Conservation (phyloP, 1,140 invertebrate species). For the Temnothorax curvispinosus region DNA sequence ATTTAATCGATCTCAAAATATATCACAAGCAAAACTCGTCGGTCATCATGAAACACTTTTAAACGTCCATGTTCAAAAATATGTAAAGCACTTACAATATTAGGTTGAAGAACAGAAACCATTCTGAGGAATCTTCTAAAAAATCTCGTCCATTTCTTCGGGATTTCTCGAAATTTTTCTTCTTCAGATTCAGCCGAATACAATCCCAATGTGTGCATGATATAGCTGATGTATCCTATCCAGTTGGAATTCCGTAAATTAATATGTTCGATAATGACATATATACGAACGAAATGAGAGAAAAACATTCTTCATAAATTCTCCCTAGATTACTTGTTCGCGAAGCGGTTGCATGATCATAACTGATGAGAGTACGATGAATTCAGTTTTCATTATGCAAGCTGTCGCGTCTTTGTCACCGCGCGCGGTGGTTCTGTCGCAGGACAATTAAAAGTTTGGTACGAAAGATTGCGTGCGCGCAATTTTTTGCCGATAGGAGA, state of each 20-base stretch:
- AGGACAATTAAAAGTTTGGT: neutral
- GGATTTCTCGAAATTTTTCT: neutral
- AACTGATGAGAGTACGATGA: neutral
- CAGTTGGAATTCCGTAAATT: neutral
- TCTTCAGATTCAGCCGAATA: neutral
- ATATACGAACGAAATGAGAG: too few relatives aligned
- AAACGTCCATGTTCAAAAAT: neutral
- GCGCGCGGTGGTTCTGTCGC: neutral
- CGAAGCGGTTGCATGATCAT: neutral
- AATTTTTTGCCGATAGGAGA: neutral
- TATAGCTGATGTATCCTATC: neutral
- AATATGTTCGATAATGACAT: neutral
- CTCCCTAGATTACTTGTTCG: constrained; percentile 1
- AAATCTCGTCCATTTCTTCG: neutral
- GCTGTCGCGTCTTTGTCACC: neutral
- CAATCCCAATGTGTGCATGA: constrained; percentile 10
- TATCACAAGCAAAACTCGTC: neutral
- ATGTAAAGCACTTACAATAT: constrained; percentile 1
- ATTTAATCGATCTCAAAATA: neutral
- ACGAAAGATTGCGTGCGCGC: neutral
- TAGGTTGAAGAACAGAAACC: neutral
- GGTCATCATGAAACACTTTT: neutral
- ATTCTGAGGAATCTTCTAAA: neutral
- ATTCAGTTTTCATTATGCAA: constrained; percentile 12
- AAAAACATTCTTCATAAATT: neutral